Evolutionary conservation across 2,888 invertebrate species (phyloP).

Genomic region (Tiliacea aurago): DNA sequence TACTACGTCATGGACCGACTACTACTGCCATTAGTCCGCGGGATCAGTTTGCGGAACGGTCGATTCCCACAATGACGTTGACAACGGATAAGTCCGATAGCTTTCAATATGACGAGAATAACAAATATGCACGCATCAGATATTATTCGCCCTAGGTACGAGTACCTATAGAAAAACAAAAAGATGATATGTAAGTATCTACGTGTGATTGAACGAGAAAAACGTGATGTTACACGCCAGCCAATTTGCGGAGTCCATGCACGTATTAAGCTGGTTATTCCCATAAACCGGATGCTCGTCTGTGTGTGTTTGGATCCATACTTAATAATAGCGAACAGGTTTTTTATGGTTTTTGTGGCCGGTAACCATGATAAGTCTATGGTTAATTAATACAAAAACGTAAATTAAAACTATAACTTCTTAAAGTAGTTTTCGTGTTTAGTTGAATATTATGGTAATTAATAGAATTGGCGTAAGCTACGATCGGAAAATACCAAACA

Average conservation of each 20-base stretch:
- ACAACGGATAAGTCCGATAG: conserved; percentile 48
- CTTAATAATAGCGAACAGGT: conserved; percentile 61
- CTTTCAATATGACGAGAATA: conserved; percentile 58
- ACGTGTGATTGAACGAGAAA: conserved; percentile 34
- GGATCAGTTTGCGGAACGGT: conserved; percentile 73
- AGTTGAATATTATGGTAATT: conserved; percentile 7
- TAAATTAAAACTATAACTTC: conserved; percentile 38
- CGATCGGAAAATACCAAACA: neutral
- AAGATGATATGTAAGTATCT: conserved; percentile 11
- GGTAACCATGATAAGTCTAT: conserved; percentile 63
- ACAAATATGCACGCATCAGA: conserved; percentile 36
- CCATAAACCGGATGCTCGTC: conserved; percentile 82
- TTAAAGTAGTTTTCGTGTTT: conserved; percentile 45
- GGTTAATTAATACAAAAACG: conserved; percentile 67
- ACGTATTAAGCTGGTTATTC: conserved; percentile 82
- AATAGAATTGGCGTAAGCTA: conserved; percentile 18
- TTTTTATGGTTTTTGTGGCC: conserved; percentile 70
- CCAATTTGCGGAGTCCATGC: conserved; percentile 76
- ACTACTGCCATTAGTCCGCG: conserved; percentile 53
- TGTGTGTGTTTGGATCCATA: conserved; percentile 68
- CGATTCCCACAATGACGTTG: conserved; percentile 80
- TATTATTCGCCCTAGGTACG: conserved; percentile 24
- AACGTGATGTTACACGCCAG: conserved; percentile 73
- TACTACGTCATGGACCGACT: conserved; percentile 76
- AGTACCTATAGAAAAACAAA: conserved; percentile 26